A percentile compares a stretch with the other conserved stretches of the same genome.
Evolutionary conservation across 2,113 vertebrate species (phyloP).

Genomic region (Charina bottae): DNA sequence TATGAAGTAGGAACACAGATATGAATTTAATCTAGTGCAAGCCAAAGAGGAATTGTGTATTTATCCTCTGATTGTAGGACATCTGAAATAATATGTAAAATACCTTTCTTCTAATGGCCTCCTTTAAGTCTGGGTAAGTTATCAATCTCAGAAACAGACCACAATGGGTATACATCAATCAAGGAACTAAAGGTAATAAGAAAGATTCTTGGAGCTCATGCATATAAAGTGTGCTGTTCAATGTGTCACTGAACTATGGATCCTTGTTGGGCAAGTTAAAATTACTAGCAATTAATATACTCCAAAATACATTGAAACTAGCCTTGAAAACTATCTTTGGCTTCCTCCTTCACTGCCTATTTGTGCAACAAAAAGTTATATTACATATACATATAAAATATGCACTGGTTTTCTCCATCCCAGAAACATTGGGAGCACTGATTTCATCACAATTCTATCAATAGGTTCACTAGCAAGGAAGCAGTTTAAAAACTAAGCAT

Average conservation of each 20-base stretch:
- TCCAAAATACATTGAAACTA: not conserved
- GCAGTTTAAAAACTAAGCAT: not conserved
- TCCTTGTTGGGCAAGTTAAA: not conserved
- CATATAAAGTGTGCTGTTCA: not conserved
- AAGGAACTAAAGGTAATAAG: not conserved
- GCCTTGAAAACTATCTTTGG: not conserved
- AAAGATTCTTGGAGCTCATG: not conserved
- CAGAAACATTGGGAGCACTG: not conserved
- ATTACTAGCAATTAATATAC: not conserved
- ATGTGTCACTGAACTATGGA: not conserved
- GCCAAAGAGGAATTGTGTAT: not conserved
- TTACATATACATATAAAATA: not conserved
- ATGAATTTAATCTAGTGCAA: not conserved
- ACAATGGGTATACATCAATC: not conserved
- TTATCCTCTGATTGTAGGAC: not conserved
- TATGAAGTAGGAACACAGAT: not conserved
- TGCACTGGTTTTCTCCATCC: not conserved
- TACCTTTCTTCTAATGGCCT: not conserved
- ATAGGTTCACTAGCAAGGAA: not conserved
- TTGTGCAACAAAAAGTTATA: not conserved
- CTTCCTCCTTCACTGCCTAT: not conserved
- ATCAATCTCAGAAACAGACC: not conserved
- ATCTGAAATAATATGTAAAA: not conserved
- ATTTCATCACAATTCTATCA: not conserved
- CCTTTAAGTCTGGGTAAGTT: not conserved